A percentile compares a stretch with the other conserved stretches of the same genome.
These are phyloP conservation scores for Scaptomyza hsui DNA, from an alignment of 1,140 invertebrate species.

Conservation along the genomic window DNA sequence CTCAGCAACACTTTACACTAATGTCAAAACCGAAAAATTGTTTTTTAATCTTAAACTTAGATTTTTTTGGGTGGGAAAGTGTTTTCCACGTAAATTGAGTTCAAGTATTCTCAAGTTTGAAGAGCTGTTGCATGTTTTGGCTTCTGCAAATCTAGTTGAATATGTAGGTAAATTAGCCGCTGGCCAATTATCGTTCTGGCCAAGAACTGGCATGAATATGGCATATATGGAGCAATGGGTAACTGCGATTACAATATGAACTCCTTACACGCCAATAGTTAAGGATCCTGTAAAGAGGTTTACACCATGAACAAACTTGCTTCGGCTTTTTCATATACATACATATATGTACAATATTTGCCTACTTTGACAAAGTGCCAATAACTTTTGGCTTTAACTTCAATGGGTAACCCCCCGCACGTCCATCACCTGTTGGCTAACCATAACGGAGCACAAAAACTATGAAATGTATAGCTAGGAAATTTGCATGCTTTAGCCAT, in stretches of 20 bases:
- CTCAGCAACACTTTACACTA: slow-evolving; percentile 55
- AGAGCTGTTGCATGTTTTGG: slow-evolving; percentile 62
- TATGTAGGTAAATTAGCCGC: slow-evolving; percentile 72
- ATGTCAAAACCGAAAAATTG: slow-evolving; percentile 37
- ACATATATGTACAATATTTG: slow-evolving; percentile 23
- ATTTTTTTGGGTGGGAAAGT: slow-evolving; percentile 50
- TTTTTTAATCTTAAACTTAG: slow-evolving; percentile 36
- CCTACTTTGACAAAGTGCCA: slow-evolving; percentile 72
- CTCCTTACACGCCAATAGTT: slow-evolving; percentile 28
- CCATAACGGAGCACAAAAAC: slow-evolving; percentile 51
- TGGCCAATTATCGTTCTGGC: slow-evolving; percentile 64
- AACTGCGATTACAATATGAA: slow-evolving; percentile 37
- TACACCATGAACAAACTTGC: slow-evolving; percentile 11
- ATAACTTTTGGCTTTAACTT: slow-evolving; percentile 67
- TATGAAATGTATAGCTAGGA: slow-evolving; percentile 19
- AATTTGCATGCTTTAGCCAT: slow-evolving; percentile 69
- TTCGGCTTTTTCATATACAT: too few relatives aligned
- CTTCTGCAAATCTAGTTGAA: slow-evolving; percentile 71
- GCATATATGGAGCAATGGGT: slow-evolving; percentile 55
- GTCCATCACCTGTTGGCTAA: slow-evolving; percentile 30
- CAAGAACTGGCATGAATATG: slow-evolving; percentile 7
- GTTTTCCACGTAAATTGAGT: slow-evolving; percentile 59
- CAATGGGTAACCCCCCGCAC: slow-evolving; percentile 10
- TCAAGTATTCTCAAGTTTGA: slow-evolving; percentile 25
- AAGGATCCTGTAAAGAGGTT: neutral